Base-by-base conservation (phyloP, 2,113 vertebrate genomes). In the Notechis scutatus region DNA sequence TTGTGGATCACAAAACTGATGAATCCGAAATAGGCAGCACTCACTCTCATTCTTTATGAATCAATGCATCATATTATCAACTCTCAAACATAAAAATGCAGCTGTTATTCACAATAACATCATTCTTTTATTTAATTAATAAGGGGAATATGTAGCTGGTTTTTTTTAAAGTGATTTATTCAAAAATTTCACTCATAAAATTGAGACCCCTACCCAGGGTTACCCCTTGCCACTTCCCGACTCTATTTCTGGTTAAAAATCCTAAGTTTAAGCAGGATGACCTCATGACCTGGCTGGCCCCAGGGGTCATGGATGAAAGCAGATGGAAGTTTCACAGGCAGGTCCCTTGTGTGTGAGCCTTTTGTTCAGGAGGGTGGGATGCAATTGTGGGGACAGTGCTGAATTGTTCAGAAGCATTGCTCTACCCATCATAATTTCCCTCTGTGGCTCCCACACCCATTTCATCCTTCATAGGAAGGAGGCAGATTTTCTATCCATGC, bases 301-400 rank as follows among this genome's bases (percentile, higher is more conserved):
- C 29, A 50, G 47, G 89, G 97, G 97, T 97, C 97, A 97, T 95
- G 93, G 97, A 97, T 98, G 97, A 97, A 98, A 98, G 98, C 95
- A 89, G 93, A 95, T 94, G 95, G 95, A 95, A 96, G 94, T 95
- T 96, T 95, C 96, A 96, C 95, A 97, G 96, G 95, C 95, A 96
- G 96, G 96, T 96, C 96, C 95, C 96, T 95, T 93, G 93, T 97
- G 97, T 97, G 96, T 97, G 95, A 96, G 96, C 93, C 96, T 97
- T 97, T 97, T 97, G 96, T 97, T 97, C 96, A 42, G 6, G 0
- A 91, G 93, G 94, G 91, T 95, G 95, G 97, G 93, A 95, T 96
- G 96, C 95, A 95, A 93, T 91, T 94, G 94, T 92, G 93, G 91
- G 93, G 97, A 98, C 97, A 98, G 97, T 96, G 96, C 95, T 95